Evolutionary conservation across 2,113 vertebrate genomes (phyloP).

Genomic region (Gymnobelideus leadbeateri): DNA sequence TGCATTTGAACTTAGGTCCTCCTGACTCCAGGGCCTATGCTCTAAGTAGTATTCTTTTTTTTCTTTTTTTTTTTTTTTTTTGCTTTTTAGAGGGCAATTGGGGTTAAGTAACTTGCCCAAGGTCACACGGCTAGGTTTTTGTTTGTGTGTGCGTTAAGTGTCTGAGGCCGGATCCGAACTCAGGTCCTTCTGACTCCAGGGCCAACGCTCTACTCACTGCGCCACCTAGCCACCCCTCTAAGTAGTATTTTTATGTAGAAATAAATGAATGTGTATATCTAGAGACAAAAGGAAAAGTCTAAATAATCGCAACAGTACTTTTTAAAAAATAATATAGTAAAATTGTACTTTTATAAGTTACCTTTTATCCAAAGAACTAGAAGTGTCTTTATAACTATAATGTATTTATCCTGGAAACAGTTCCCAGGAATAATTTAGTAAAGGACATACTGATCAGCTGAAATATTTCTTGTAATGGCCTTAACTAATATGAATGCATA

Average conservation of each 20-base stretch:
- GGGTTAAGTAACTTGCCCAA: too few relatives aligned
- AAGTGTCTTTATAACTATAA: slow-evolving; percentile 43
- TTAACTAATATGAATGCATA: background rate
- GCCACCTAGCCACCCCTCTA: too few relatives aligned
- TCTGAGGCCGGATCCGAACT: too few relatives aligned
- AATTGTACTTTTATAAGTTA: slow-evolving; percentile 40
- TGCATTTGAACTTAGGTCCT: too few relatives aligned
- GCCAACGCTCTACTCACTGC: too few relatives aligned
- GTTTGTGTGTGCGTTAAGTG: too few relatives aligned
- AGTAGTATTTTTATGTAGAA: background rate
- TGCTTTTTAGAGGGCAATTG: too few relatives aligned
- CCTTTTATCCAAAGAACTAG: slow-evolving; percentile 44
- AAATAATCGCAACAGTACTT: background rate
- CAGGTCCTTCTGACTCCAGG: too few relatives aligned
- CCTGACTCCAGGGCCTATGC: too few relatives aligned
- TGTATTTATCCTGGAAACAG: slow-evolving; percentile 26
- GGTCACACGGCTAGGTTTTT: too few relatives aligned
- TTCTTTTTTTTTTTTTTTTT: too few relatives aligned
- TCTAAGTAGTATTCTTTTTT: too few relatives aligned
- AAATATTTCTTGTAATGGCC: background rate
- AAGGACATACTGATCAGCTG: background rate
- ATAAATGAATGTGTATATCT: slow-evolving; percentile 27
- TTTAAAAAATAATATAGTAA: slow-evolving; percentile 17
- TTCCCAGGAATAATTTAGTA: slow-evolving; percentile 26
- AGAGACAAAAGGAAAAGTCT: slow-evolving; percentile 45